A percentile compares a stretch with the other conserved stretches of the same genome.
Evolutionary conservation across 2,113 vertebrate genomes (phyloP).

Genomic region (Varanus salvator): DNA sequence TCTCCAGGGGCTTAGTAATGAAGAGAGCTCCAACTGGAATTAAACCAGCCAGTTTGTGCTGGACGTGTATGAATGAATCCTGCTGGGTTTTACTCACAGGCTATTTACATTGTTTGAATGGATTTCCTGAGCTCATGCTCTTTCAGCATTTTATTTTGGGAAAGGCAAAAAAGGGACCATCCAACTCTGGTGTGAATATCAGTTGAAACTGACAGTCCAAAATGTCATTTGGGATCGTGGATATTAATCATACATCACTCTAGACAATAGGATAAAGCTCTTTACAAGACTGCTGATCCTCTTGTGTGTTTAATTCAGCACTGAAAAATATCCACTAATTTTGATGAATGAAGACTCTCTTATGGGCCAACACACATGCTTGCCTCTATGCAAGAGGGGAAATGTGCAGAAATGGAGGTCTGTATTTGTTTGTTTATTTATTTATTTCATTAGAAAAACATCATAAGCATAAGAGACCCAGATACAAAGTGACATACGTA

Average conservation of each 20-base stretch:
- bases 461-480: neutral
- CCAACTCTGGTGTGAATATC: slow-evolving; percentile 31
- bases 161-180: slow-evolving; percentile 36
- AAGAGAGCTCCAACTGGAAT: slow-evolving; percentile 76
- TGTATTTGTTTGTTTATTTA: neutral
- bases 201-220: slow-evolving; percentile 52
- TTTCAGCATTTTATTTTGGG: slow-evolving; percentile 60
- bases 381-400: neutral
- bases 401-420: neutral
- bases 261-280: slow-evolving; percentile 60
- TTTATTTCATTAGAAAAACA: neutral
- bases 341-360: slow-evolving; percentile 46
- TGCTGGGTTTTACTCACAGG: slow-evolving; percentile 66
- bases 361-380: slow-evolving; percentile 14
- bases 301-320: slow-evolving; percentile 42
- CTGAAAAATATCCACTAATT: slow-evolving; percentile 42
- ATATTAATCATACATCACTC: slow-evolving; percentile 51
- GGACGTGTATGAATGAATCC: slow-evolving; percentile 73
- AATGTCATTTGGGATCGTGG: accelerated
- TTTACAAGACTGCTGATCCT: slow-evolving; percentile 25
- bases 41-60: slow-evolving; percentile 70
- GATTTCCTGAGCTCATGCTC: slow-evolving; percentile 69
- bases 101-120: slow-evolving; percentile 68
- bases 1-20: slow-evolving; percentile 75
- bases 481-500: too few relatives aligned